These are phyloP conservation scores for Falco concolor DNA, from an alignment of 2,797 vertebrate species.

Conservation along the genomic window DNA sequence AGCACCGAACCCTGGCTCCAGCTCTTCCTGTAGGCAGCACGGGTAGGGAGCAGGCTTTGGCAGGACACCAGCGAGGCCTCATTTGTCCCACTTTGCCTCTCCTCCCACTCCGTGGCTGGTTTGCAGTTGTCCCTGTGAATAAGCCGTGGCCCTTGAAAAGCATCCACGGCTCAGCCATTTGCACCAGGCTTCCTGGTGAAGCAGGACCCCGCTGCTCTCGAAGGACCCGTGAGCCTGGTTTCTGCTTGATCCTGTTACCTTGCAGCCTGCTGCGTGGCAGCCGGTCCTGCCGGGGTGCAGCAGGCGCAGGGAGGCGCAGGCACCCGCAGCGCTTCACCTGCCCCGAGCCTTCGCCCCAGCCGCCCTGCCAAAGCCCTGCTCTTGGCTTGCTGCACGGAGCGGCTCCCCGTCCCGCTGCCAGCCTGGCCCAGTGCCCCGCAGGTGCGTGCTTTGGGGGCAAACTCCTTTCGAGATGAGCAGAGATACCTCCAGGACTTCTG, in stretches of 20 bases:
- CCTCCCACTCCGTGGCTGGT: neutral
- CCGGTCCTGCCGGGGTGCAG: neutral
- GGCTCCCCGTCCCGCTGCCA: neutral
- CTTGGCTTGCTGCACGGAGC: neutral
- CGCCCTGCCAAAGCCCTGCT: neutral
- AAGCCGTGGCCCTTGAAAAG: neutral
- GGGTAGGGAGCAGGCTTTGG: neutral
- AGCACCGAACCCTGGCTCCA: neutral
- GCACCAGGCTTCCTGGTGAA: neutral
- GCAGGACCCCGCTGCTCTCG: rapidly evolving
- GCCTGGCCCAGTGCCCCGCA: neutral
- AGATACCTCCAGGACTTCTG: neutral
- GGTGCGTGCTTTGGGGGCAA: neutral
- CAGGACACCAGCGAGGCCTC: neutral
- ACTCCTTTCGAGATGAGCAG: neutral
- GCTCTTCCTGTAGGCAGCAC: neutral
- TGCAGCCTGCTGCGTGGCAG: neutral
- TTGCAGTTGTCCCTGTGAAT: neutral
- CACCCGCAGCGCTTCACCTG: neutral
- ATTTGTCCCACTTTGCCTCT: neutral
- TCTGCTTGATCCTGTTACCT: neutral
- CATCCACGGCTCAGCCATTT: neutral
- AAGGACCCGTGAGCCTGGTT: neutral
- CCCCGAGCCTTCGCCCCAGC: rapidly evolving
- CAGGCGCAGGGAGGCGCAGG: neutral